Conservation (phyloP, 2,113 vertebrate species). For the Odocoileus virginianus region DNA sequence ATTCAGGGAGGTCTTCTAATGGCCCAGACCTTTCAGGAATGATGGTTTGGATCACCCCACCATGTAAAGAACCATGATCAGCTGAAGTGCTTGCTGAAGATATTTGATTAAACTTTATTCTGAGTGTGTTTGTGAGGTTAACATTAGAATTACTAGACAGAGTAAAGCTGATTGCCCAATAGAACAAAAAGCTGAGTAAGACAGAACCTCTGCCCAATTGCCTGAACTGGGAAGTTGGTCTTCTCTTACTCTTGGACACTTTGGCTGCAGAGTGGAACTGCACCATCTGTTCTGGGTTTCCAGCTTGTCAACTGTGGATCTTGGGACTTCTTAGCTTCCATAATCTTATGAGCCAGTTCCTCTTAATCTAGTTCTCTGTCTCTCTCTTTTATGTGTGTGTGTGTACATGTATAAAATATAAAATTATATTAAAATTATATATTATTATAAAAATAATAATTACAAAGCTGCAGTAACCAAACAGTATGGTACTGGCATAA, state of each 20-base stretch:
- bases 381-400: not conserved
- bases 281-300: not conserved
- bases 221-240: not conserved
- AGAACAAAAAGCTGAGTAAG: not conserved
- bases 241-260: not conserved
- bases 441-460: not conserved
- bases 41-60: not conserved
- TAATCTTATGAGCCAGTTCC: not conserved
- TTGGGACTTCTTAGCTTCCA: not conserved
- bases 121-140: not conserved
- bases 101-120: not conserved
- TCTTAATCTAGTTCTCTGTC: not conserved
- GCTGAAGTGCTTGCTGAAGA: not conserved
- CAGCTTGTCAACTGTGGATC: not conserved
- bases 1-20: not conserved
- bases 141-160: not conserved
- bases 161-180: not conserved
- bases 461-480: not conserved
- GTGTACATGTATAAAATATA: not conserved
- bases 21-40: not conserved
- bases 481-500: not conserved
- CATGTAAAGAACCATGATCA: not conserved
- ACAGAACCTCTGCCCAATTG: not conserved
- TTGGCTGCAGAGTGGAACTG: not conserved
- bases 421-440: not conserved